Conservation (phyloP, 2,888 invertebrate species). For the Orchesellides sinensis region DNA sequence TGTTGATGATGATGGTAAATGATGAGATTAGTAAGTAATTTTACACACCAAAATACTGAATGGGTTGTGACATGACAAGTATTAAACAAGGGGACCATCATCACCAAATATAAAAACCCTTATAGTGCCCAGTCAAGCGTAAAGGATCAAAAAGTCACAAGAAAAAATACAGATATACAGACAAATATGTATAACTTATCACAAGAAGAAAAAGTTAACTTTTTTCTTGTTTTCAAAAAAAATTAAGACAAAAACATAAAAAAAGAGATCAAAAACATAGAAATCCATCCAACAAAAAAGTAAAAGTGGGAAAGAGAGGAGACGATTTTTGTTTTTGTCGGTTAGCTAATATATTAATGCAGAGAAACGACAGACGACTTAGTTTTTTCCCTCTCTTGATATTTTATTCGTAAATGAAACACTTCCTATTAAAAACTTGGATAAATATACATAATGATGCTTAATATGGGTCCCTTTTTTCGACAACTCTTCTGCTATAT, state of each 20-base stretch:
- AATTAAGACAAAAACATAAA: slow-evolving; percentile 50
- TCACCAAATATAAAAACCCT: too few species aligned
- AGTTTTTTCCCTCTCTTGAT: not conserved
- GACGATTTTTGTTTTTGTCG: slow-evolving; percentile 56
- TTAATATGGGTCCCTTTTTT: too few species aligned
- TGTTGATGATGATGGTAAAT: slow-evolving; percentile 37
- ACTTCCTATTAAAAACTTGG: too few species aligned
- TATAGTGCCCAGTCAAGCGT: too few species aligned
- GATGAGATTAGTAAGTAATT: slow-evolving; percentile 59
- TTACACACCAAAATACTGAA: slow-evolving; percentile 47
- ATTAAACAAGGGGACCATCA: slow-evolving; percentile 35
- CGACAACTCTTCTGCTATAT: slow-evolving; percentile 51
- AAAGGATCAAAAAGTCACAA: slow-evolving; percentile 61
- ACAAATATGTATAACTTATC: not conserved
- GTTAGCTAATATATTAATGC: slow-evolving; percentile 23
- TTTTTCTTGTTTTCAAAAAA: slow-evolving; percentile 35
- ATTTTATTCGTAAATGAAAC: too few species aligned
- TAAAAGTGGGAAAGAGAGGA: slow-evolving; percentile 1
- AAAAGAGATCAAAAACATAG: slow-evolving; percentile 59
- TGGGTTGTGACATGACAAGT: slow-evolving; percentile 53
- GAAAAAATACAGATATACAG: not conserved
- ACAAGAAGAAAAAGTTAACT: slow-evolving; percentile 32
- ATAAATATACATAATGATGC: too few species aligned
- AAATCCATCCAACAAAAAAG: slow-evolving; percentile 45
- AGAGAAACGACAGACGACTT: too few species aligned